These are phyloP conservation scores for Alethe castanea DNA, from an alignment of 2,113 vertebrate species.

Conservation along the genomic window DNA sequence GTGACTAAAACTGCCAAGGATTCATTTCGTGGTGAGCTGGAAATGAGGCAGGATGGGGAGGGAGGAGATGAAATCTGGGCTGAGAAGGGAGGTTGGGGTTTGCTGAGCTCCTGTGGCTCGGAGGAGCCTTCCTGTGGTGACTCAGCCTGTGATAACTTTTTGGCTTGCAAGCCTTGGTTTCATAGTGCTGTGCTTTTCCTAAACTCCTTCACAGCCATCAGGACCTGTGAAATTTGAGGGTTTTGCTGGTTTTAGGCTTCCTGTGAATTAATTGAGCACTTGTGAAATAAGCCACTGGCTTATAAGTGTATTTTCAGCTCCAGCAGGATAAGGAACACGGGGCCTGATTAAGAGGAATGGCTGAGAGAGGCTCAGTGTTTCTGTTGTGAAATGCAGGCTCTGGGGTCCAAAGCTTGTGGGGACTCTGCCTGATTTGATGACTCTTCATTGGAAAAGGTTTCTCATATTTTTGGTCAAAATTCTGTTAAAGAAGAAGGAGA, in stretches of 20 bases:
- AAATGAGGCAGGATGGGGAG: neutral
- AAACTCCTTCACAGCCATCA: neutral
- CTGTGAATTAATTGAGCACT: neutral
- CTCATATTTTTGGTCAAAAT: neutral
- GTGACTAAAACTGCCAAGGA: neutral
- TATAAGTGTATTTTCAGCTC: neutral
- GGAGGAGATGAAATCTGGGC: neutral
- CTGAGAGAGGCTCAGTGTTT: neutral
- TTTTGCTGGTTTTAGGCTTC: neutral
- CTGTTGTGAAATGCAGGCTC: neutral
- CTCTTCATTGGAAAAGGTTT: neutral
- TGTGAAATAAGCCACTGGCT: neutral
- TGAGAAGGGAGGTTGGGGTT: neutral
- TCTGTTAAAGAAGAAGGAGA: neutral
- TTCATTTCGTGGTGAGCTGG: neutral
- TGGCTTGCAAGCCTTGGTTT: neutral
- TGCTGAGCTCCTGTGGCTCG: neutral
- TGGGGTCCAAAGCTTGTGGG: rapidly evolving
- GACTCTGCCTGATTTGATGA: rapidly evolving
- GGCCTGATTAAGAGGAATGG: neutral
- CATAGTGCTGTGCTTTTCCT: neutral
- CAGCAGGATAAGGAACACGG: neutral
- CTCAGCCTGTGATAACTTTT: neutral
- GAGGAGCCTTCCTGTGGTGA: neutral
- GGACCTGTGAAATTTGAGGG: neutral